A percentile compares a stretch with the other conserved stretches of the same genome.
phyloP scores from a whole-genome alignment of 1,140 invertebrate genomes.

The Conus betulinus region DNA sequence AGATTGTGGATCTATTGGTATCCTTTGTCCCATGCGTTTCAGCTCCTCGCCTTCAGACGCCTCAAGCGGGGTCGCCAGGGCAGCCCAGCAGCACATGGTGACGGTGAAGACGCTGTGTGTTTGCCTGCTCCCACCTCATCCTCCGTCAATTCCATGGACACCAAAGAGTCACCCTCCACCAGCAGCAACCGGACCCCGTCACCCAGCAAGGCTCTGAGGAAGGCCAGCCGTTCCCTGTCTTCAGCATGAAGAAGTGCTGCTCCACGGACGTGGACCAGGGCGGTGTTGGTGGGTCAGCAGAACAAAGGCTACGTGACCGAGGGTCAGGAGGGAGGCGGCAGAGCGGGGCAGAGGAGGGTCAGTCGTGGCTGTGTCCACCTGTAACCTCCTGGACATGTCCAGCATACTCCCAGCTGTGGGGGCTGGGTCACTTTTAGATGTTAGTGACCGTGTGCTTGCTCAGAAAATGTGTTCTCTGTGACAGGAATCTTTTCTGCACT shows the following conservation, averaged over 20 bases:
- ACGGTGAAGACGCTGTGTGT: not conserved
- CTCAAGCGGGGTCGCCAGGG: not conserved
- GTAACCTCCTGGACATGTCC: not conserved
- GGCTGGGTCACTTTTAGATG: too few relatives aligned
- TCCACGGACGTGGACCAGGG: not conserved
- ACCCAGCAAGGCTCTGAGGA: not conserved
- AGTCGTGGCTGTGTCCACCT: constrained; percentile 17
- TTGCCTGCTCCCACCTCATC: not conserved
- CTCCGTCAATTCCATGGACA: not conserved
- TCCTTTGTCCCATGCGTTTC: not conserved
- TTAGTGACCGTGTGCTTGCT: not conserved
- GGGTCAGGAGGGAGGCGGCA: not conserved
- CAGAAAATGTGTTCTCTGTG: not conserved
- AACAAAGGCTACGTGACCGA: not conserved
- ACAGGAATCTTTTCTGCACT: not conserved
- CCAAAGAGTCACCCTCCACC: not conserved
- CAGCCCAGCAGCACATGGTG: not conserved
- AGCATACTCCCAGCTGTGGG: not conserved
- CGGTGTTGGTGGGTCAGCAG: not conserved
- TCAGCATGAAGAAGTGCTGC: not conserved
- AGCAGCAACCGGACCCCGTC: not conserved
- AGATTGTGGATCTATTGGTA: not conserved
- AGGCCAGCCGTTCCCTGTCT: not conserved
- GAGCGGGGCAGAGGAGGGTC: not conserved
- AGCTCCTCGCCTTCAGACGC: not conserved